Evolutionary conservation across 2,888 invertebrate species (phyloP).

Genomic region (Blomia tropicalis): DNA sequence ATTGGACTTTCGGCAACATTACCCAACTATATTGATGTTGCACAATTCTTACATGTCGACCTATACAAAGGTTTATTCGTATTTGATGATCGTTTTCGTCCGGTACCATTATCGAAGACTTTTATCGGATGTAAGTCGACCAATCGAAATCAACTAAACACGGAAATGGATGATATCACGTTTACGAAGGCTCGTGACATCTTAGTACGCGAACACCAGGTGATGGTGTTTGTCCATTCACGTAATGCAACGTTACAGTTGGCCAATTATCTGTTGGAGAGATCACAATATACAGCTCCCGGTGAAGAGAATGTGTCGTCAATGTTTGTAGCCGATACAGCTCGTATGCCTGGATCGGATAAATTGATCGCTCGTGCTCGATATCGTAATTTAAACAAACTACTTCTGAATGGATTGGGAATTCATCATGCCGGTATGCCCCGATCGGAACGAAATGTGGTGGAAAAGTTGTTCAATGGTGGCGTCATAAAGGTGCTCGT

Average conservation of each 20-base stretch:
- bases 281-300: constrained; percentile 58
- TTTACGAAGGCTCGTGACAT: constrained; percentile 76
- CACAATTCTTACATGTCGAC: constrained; percentile 80
- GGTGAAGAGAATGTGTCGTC: constrained; percentile 43
- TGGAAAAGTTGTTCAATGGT: constrained; percentile 74
- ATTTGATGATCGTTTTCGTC: constrained; percentile 82
- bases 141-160: constrained; percentile 46
- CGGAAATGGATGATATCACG: constrained; percentile 75
- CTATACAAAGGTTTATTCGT: constrained; percentile 75
- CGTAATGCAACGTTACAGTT: constrained; percentile 84
- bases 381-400: constrained; percentile 62
- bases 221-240: constrained; percentile 97
- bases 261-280: constrained; percentile 63
- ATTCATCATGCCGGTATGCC: constrained; percentile 95
- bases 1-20: constrained; percentile 91
- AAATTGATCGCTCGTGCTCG: constrained; percentile 48
- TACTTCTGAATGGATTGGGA: constrained; percentile 70
- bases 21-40: constrained; percentile 93
- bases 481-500: constrained; percentile 73
- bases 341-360: not conserved
- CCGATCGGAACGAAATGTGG: constrained; percentile 65
- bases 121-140: constrained; percentile 69
- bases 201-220: constrained; percentile 76
- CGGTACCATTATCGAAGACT: constrained; percentile 79
- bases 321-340: constrained; percentile 22